Conservation (phyloP, 2,888 invertebrate genomes). For the Patella caerulea region DNA sequence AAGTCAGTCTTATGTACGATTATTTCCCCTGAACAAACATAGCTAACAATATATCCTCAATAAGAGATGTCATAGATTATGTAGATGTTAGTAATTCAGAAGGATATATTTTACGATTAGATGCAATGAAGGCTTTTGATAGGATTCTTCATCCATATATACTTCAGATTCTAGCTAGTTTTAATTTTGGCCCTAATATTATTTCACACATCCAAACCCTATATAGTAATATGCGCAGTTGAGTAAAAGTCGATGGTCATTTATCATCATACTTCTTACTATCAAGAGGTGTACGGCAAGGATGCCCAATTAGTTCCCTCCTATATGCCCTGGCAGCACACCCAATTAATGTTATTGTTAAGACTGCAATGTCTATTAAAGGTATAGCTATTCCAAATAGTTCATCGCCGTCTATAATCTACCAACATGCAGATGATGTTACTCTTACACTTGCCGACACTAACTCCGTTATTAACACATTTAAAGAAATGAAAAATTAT, state of each 20-base stretch:
- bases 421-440: background rate
- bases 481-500: no score
- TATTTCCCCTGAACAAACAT: slow-evolving; percentile 4
- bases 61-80: background rate
- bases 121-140: background rate
- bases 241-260: background rate
- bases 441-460: no score
- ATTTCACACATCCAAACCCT: background rate
- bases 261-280: background rate
- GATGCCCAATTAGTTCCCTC: background rate
- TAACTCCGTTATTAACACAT: no score
- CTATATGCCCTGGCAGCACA: background rate
- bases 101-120: background rate
- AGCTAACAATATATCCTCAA: background rate
- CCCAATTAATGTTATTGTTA: background rate
- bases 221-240: background rate
- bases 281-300: background rate
- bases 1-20: background rate
- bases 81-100: background rate
- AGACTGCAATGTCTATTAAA: background rate
- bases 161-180: no score
- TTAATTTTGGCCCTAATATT: background rate
- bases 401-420: background rate
- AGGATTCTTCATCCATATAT: background rate
- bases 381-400: background rate